These are phyloP conservation scores for Eudasyphora cyanicolor DNA, from an alignment of 2,888 invertebrate genomes.

Conservation along the genomic window DNA sequence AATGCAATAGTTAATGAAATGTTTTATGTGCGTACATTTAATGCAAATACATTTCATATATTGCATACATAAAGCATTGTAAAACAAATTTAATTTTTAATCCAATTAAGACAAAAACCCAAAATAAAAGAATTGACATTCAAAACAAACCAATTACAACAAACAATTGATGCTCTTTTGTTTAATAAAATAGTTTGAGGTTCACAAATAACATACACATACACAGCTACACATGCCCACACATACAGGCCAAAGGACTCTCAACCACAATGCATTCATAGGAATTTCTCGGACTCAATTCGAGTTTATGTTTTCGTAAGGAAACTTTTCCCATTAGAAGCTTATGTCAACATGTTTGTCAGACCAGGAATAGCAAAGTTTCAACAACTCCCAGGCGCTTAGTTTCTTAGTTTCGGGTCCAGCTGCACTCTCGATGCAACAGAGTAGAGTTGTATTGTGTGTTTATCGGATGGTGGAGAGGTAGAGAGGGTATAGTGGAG, in stretches of 20 bases:
- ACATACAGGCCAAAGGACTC: background rate
- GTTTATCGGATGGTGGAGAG: no score
- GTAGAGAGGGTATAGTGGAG: no score
- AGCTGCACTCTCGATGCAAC: background rate
- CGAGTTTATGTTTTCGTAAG: slow-evolving; percentile 25
- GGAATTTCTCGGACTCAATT: slow-evolving; percentile 29
- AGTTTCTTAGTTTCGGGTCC: background rate
- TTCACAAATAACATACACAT: background rate
- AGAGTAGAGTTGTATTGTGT: no score
- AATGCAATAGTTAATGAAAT: no score
- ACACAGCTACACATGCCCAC: slow-evolving; percentile 1
- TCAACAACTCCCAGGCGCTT: slow-evolving; percentile 17
- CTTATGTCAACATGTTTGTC: slow-evolving; percentile 48
- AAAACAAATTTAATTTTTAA: no score
- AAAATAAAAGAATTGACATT: background rate
- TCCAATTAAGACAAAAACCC: background rate
- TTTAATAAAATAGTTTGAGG: slow-evolving; percentile 23
- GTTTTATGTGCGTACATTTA: no score
- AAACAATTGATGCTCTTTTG: background rate
- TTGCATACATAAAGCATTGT: no score
- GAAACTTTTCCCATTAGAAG: slow-evolving; percentile 58
- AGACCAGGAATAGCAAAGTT: background rate
- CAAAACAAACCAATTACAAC: slow-evolving; percentile 21
- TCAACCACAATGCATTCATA: slow-evolving; percentile 26
- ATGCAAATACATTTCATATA: no score